A percentile compares a stretch with the other conserved stretches of the same genome.
Evolutionary conservation across 2,797 vertebrate genomes (phyloP).

Genomic region (Gephyroberyx darwinii): DNA sequence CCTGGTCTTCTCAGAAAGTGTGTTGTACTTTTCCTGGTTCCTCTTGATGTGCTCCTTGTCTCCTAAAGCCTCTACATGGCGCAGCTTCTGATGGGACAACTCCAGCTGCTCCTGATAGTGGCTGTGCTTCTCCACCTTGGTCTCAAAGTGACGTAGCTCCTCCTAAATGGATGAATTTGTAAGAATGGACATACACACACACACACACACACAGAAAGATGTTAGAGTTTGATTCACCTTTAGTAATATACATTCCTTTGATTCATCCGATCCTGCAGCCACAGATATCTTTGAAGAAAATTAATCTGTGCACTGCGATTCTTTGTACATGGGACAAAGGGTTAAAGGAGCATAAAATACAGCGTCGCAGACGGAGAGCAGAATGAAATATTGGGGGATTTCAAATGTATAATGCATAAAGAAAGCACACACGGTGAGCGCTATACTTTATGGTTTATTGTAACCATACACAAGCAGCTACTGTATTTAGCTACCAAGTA

Average conservation of each 20-base stretch:
- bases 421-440: conserved; percentile 6
- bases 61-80: conserved; percentile 87
- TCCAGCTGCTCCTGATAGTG: conserved; percentile 97
- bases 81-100: conserved; percentile 94
- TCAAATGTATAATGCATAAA: conserved; percentile 33
- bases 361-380: not conserved
- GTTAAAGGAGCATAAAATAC: conserved; percentile 28
- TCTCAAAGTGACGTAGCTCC: conserved; percentile 95
- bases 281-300: conserved; percentile 16
- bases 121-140: conserved; percentile 95
- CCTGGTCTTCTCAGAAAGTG: conserved; percentile 90
- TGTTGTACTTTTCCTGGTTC: conserved; percentile 89
- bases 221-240: conserved; percentile 20
- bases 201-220: not conserved
- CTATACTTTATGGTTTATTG: not conserved
- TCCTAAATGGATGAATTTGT: conserved; percentile 80
- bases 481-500: conserved; percentile 15
- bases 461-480: conserved; percentile 14
- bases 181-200: not conserved
- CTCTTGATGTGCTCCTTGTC: conserved; percentile 90
- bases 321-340: conserved; percentile 33
- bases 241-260: conserved; percentile 41
- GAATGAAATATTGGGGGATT: conserved; percentile 24
- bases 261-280: conserved; percentile 25
- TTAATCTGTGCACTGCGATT: conserved; percentile 27